phyloP scores from a whole-genome alignment of 2,113 vertebrate genomes.

The Eolophus roseicapilla region DNA sequence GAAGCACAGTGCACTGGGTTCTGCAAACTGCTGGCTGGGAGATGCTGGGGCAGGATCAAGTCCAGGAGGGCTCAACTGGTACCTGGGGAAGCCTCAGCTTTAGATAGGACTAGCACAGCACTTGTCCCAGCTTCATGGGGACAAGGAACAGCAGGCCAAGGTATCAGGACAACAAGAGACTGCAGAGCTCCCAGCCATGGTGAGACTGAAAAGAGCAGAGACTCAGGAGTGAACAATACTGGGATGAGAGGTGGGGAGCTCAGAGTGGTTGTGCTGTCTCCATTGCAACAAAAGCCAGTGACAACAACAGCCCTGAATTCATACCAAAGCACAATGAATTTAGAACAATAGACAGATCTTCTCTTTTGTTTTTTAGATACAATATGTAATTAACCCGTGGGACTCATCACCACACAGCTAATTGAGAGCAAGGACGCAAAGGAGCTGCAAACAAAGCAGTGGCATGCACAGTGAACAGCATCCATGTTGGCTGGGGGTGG shows the following conservation, averaged over 20 bases:
- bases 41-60: not conserved
- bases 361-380: not conserved
- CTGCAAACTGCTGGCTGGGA: not conserved
- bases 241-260: not conserved
- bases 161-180: not conserved
- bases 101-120: too few relatives aligned
- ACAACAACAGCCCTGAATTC: not conserved
- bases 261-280: not conserved
- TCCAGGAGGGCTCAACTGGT: not conserved
- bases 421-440: not conserved
- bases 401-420: not conserved
- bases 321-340: not conserved
- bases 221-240: not conserved
- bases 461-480: not conserved
- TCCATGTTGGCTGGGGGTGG: not conserved
- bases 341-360: not conserved
- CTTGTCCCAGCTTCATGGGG: not conserved
- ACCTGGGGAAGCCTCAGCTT: not conserved
- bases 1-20: fast-evolving
- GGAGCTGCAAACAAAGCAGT: not conserved
- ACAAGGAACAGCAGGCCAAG: not conserved
- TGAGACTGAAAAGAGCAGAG: not conserved
- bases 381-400: not conserved
- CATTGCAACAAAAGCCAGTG: not conserved
- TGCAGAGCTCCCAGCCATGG: not conserved